A percentile compares a stretch with the other conserved stretches of the same genome.
Conservation (phyloP, 2,797 vertebrate species). For the Silurus lanzhouensis region DNA sequence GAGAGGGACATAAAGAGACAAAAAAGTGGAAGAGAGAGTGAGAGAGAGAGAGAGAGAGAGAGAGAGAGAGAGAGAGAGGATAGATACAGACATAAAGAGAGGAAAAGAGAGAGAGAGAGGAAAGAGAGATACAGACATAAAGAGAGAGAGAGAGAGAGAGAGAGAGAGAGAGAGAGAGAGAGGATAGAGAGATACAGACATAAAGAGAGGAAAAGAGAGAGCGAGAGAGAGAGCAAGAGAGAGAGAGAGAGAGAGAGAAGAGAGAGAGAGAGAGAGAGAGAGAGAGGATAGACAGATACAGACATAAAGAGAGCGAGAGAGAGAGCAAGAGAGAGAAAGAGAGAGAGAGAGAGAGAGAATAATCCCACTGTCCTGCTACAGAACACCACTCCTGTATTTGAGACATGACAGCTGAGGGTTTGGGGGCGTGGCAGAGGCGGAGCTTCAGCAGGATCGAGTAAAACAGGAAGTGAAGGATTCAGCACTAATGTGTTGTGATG, state of each 20-base stretch:
- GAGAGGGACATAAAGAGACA: not conserved
- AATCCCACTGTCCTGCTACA: not conserved
- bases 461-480: not conserved
- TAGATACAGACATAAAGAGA: not conserved
- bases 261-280: not conserved
- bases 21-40: constrained; percentile 5
- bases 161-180: not conserved
- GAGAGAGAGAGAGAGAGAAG: too few relatives aligned
- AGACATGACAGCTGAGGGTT: not conserved
- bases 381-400: not conserved
- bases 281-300: not conserved
- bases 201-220: constrained; percentile 1
- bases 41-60: not conserved
- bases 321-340: not conserved
- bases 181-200: not conserved
- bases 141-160: not conserved
- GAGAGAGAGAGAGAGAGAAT: not conserved
- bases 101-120: not conserved
- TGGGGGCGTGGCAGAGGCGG: not conserved
- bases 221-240: not conserved
- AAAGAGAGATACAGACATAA: not conserved
- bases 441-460: not conserved
- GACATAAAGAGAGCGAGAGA: not conserved
- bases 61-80: not conserved
- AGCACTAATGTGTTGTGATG: not conserved